Percentiles rank a stretch among this genome's conserved stretches.
phyloP scores from a whole-genome alignment of 1,140 invertebrate genomes.

The Diploscapter pachys region DNA sequence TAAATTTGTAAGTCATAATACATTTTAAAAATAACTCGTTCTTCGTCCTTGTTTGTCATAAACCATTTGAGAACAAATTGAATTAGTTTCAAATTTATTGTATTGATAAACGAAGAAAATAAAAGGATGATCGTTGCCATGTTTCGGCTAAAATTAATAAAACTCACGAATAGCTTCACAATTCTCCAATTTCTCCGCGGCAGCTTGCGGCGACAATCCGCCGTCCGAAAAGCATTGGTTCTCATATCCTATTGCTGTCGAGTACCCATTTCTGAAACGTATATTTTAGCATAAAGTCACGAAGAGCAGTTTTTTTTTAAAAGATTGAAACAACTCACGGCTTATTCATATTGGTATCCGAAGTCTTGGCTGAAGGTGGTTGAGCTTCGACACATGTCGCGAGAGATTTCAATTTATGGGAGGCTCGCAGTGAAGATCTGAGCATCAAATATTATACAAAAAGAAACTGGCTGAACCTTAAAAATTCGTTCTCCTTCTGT shows the following conservation, averaged over 20 bases:
- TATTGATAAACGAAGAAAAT: too few species aligned
- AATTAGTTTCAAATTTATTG: too few species aligned
- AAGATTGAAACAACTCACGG: too few species aligned
- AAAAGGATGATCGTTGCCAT: constrained; percentile 9
- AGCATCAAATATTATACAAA: not conserved
- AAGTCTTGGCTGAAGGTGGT: constrained; percentile 44
- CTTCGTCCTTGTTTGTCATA: too few species aligned
- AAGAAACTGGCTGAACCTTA: constrained; percentile 21
- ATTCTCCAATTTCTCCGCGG: not conserved
- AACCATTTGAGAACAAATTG: too few species aligned
- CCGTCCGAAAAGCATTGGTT: constrained; percentile 31
- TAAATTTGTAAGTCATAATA: constrained; percentile 12
- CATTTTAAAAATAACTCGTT: not conserved
- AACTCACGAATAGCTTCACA: constrained; percentile 14
- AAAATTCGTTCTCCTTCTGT: constrained; percentile 37
- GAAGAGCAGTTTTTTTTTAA: constrained; percentile 68
- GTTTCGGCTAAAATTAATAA: not conserved
- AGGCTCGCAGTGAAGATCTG: constrained; percentile 78
- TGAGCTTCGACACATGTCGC: constrained; percentile 58
- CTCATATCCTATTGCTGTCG: constrained; percentile 12
- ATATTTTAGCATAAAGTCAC: constrained; percentile 60
- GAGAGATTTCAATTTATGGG: constrained; percentile 82
- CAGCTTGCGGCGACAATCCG: constrained; percentile 15
- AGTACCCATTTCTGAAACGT: constrained; percentile 65
- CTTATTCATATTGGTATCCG: constrained; percentile 74